Base-by-base conservation (phyloP, 2,113 vertebrate genomes). In the Entelurus aequoreus region DNA sequence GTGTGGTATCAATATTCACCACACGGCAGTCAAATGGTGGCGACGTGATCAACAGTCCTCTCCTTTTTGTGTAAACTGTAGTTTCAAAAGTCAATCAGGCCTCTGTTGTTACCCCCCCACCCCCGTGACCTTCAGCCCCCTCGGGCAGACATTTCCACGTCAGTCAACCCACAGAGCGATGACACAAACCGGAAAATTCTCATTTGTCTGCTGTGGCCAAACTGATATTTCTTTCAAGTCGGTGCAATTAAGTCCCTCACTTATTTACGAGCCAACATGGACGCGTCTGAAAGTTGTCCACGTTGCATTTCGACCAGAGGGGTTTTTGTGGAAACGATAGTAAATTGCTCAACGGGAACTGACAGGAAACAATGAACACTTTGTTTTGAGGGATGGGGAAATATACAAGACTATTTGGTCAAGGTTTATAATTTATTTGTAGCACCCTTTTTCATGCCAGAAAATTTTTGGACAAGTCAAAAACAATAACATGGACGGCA, bases 161-260 rank as follows among this genome's bases (percentile, higher is more conserved):
- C 51, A 66, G 28, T 59, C 63, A 44, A 42, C 44, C 46, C 47
- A 55, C 14, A 52, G 48, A 15, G 8, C 35, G 38, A 37, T 14
- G 42, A 16, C 46, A 52, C 65, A 55, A 59, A 70, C 56, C 54
- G 53, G 42, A 54, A 49, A 47, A 10, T 44, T 35, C 14, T 60
- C 28, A 52, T 69, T 12, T 60, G 40, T 69, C 53, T 56, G 16
- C 70, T 67, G 75, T 70, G 66, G 38, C 14, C 4, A 40, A 37
- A n/a, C 15, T 9, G 6, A 40, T 55, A 15, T 8, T 37, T 55
- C 10, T 13, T 54, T 54, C 6, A 54, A 36, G 28, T 53, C 14
- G 21, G 3, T 53, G 28, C 21, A 35, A 19, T 53, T 13, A 53
- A 53, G 16, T 13, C 51, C 8, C 15, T 7, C n/a, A 50, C n/a